Percentiles rank a stretch among this genome's conserved stretches.
These are phyloP conservation scores for Scaptomyza tumidula DNA, from an alignment of 2,888 invertebrate genomes.

Conservation along the genomic window DNA sequence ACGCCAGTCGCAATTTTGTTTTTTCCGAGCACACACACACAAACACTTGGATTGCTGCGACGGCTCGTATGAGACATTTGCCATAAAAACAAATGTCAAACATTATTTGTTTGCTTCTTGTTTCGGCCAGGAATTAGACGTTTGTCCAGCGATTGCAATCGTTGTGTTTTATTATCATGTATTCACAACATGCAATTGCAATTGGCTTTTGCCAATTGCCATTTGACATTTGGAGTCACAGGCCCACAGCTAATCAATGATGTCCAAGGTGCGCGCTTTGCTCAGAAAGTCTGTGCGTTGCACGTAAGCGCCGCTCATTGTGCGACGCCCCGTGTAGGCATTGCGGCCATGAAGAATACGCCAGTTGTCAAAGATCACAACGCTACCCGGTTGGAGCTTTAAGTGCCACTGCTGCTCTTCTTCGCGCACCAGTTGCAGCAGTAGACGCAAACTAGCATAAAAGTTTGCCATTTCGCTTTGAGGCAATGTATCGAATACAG, in stretches of 20 bases:
- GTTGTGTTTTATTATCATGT: constrained; percentile 66
- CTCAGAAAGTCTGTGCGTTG: constrained; percentile 89
- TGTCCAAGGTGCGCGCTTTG: constrained; percentile 85
- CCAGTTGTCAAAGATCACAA: constrained; percentile 92
- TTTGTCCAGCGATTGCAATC: constrained; percentile 70
- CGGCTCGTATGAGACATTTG: constrained; percentile 48
- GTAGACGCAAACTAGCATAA: constrained; percentile 87
- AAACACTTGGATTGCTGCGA: constrained; percentile 1
- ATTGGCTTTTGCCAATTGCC: constrained; percentile 41
- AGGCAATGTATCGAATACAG: constrained; percentile 86
- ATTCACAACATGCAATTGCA: constrained; percentile 39
- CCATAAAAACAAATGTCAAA: constrained; percentile 76
- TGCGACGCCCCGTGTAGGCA: constrained; percentile 88
- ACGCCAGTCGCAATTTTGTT: constrained; percentile 31
- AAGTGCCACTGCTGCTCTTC: constrained; percentile 86
- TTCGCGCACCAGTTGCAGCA: constrained; percentile 86
- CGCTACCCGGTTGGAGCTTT: constrained; percentile 88
- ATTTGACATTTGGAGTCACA: constrained; percentile 5
- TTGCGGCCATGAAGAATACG: constrained; percentile 90
- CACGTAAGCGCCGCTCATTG: constrained; percentile 90
- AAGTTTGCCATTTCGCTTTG: constrained; percentile 86
- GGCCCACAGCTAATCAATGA: constrained; percentile 82
- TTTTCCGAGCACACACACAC: constrained; percentile 16
- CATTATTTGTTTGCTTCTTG: constrained; percentile 61
- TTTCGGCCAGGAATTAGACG: constrained; percentile 54